Percentiles rank a stretch among this genome's conserved stretches.
phyloP scores from a whole-genome alignment of 2,888 invertebrate genomes.

The Ischnura elegans region DNA sequence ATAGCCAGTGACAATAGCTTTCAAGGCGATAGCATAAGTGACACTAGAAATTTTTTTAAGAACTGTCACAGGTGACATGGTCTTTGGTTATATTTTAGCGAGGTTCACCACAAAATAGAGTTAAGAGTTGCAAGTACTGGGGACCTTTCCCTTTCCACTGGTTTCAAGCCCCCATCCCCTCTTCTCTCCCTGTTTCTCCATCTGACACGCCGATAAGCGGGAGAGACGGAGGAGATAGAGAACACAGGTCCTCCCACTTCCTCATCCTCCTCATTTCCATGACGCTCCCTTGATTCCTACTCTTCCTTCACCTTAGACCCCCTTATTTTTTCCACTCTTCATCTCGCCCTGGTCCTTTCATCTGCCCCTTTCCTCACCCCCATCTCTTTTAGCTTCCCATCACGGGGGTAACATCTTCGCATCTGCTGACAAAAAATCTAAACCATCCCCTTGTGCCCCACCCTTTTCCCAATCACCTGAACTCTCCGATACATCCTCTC shows the following conservation, averaged over 20 bases:
- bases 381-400: not conserved
- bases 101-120: too few species aligned
- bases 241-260: not conserved
- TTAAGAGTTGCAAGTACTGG: too few species aligned
- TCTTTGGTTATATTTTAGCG: too few species aligned
- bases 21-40: too few species aligned
- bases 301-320: slow-evolving; percentile 18
- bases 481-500: slow-evolving; percentile 20
- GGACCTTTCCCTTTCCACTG: not conserved
- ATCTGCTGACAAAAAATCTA: not conserved
- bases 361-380: slow-evolving; percentile 29
- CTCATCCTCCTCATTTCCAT: slow-evolving; percentile 38
- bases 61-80: too few species aligned
- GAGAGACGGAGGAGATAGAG: slow-evolving; percentile 29
- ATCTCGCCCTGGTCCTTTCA: slow-evolving; percentile 33
- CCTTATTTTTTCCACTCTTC: not conserved
- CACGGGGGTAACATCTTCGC: slow-evolving; percentile 1
- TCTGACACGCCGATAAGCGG: slow-evolving; percentile 42
- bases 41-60: too few species aligned
- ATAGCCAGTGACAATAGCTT: too few species aligned
- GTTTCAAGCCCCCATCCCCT: not conserved
- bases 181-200: not conserved
- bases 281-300: slow-evolving; percentile 5
- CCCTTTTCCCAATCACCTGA: not conserved
- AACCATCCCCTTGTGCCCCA: too few species aligned